Evolutionary conservation across 2,113 vertebrate genomes (phyloP).

Genomic region (Uria aalge): DNA sequence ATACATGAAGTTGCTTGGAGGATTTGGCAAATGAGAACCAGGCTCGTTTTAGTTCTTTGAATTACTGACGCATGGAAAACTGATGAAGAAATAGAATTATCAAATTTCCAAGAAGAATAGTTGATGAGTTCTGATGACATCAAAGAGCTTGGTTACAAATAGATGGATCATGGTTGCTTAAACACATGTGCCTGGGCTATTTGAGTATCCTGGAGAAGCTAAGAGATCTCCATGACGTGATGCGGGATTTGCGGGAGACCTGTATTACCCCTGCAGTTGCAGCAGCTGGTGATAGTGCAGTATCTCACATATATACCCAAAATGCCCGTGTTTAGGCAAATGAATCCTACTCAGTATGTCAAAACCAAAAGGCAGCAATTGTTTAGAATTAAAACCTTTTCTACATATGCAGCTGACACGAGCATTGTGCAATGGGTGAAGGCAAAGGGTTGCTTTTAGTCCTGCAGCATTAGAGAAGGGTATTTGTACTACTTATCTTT

Average conservation of each 20-base stretch:
- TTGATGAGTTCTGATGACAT: neutral
- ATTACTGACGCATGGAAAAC: neutral
- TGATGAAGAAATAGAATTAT: neutral
- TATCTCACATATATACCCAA: neutral
- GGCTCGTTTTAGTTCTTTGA: neutral
- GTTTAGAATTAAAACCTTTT: conserved; percentile 2
- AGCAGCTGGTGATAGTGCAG: neutral
- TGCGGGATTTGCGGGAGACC: neutral
- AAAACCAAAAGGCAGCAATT: conserved; percentile 5
- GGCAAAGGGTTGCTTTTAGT: neutral
- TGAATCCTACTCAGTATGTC: neutral
- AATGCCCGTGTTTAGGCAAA: neutral
- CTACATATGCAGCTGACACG: neutral
- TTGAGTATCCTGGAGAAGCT: neutral
- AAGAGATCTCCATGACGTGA: neutral
- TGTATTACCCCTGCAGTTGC: neutral
- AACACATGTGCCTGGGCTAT: neutral
- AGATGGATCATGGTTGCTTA: neutral
- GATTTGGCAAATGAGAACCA: neutral
- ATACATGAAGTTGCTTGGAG: neutral
- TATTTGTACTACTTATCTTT: neutral
- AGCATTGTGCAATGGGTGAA: neutral
- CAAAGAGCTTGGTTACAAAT: neutral
- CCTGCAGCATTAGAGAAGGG: neutral
- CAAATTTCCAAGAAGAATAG: neutral